phyloP scores from a whole-genome alignment of 2,888 invertebrate genomes.

The Deroplatys truncata region DNA sequence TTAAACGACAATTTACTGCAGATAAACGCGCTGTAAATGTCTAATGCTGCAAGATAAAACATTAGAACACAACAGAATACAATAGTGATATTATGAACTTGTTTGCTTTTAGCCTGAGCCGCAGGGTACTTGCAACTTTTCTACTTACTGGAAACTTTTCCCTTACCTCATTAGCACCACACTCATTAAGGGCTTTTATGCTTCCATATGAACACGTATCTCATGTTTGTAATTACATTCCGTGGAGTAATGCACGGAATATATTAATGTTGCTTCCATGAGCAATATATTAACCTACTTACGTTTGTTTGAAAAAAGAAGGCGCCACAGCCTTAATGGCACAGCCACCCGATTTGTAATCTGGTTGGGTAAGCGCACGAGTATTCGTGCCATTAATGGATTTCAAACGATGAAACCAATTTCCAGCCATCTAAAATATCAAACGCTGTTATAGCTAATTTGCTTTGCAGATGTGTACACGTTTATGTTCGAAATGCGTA shows the following conservation, averaged over 20 bases:
- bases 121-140: background rate
- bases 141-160: background rate
- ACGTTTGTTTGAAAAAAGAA: background rate
- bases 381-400: background rate
- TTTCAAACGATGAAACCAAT: too few relatives aligned
- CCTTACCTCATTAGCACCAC: background rate
- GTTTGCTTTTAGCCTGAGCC: background rate
- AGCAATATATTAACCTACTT: background rate
- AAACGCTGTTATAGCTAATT: too few relatives aligned
- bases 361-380: background rate
- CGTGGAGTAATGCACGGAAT: background rate
- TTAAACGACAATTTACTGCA: too few relatives aligned
- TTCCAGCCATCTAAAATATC: too few relatives aligned
- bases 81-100: background rate
- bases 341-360: background rate
- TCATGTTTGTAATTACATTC: background rate
- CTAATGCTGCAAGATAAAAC: background rate
- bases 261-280: background rate
- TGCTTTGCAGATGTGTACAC: too few relatives aligned
- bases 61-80: background rate
- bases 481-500: too few relatives aligned
- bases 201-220: background rate
- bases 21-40: too few relatives aligned
- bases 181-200: background rate
- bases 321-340: too few relatives aligned